Percentiles rank a stretch among this genome's conserved stretches.
These are phyloP conservation scores for Paracentrotus lividus DNA, from an alignment of 53 echinoderm and acorn worm species.

Conservation along the genomic window DNA sequence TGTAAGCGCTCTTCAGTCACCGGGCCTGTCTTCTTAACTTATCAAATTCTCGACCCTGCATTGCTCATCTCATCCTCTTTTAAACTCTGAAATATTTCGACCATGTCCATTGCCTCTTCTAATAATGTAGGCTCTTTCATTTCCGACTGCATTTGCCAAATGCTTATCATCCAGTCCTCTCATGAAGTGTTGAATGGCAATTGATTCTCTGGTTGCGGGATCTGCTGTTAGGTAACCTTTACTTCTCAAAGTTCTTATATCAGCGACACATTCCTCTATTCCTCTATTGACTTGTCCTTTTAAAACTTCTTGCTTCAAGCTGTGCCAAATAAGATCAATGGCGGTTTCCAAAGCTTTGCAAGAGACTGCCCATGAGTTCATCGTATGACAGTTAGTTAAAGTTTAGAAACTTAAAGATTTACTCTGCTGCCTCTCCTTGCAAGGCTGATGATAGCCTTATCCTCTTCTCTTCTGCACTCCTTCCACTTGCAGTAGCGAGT, in stretches of 20 bases:
- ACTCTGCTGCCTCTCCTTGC: conserved; percentile 46
- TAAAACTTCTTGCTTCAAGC: conserved; percentile 4
- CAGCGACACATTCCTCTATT: conserved; percentile 61
- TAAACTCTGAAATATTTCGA: neutral
- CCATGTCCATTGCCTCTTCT: neutral
- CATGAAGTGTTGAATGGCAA: neutral
- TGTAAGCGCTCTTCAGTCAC: conserved; percentile 7
- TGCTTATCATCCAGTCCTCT: conserved; percentile 11
- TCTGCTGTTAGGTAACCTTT: conserved; percentile 56
- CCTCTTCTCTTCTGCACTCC: conserved; percentile 13
- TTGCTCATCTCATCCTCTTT: conserved; percentile 1
- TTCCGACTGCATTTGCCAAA: neutral
- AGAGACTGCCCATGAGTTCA: neutral
- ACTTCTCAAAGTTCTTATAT: conserved; percentile 16
- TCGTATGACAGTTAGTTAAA: neutral
- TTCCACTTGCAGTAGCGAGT: neutral
- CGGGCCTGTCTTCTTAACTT: neutral
- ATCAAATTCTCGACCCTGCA: neutral
- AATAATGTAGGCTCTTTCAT: conserved; percentile 31
- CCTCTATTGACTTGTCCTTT: neutral
- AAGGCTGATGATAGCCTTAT: neutral
- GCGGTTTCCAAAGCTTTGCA: conserved; percentile 24
- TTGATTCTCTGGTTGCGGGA: neutral
- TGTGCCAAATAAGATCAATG: conserved; percentile 15
- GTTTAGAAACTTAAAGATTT: neutral